A percentile compares a stretch with the other conserved stretches of the same genome.
phyloP scores from a whole-genome alignment of 1,140 invertebrate species.

The Trinorchestia longiramus region DNA sequence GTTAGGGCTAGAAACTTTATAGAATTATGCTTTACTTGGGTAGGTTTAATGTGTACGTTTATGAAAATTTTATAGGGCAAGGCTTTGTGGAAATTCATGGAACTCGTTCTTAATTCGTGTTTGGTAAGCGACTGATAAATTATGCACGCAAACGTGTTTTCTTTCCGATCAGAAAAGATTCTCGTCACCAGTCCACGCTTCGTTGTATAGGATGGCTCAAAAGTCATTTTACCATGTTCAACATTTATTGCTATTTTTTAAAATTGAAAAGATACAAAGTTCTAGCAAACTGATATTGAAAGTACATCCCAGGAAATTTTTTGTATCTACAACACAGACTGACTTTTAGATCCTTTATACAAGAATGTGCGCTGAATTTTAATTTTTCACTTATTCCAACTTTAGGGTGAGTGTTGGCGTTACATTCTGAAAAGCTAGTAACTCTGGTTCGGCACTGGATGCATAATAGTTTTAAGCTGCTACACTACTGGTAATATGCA shows the following conservation, averaged over 20 bases:
- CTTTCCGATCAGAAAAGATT: not conserved
- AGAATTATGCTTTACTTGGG: not conserved
- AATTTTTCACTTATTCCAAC: not conserved
- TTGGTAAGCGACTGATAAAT: not conserved
- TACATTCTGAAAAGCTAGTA: not conserved
- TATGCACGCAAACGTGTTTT: not conserved
- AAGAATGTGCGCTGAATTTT: not conserved
- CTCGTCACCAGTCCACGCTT: not conserved
- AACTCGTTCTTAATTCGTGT: not conserved
- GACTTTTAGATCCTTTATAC: too few relatives aligned
- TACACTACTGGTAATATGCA: not conserved
- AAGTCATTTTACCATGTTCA: too few relatives aligned
- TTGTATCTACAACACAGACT: too few relatives aligned
- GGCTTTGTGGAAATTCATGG: not conserved
- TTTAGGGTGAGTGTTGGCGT: not conserved
- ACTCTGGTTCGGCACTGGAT: too few relatives aligned
- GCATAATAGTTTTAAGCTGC: not conserved
- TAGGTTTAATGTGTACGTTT: not conserved
- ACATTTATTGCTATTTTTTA: too few relatives aligned
- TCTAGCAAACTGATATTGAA: too few relatives aligned
- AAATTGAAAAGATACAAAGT: too few relatives aligned
- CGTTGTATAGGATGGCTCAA: not conserved
- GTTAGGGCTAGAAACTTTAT: not conserved
- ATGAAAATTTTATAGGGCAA: not conserved
- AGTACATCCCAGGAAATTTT: too few relatives aligned